Percentiles rank a stretch among this genome's conserved stretches.
Conservation (phyloP, 2,888 invertebrate genomes). For the Cosmorhoe ocellata region DNA sequence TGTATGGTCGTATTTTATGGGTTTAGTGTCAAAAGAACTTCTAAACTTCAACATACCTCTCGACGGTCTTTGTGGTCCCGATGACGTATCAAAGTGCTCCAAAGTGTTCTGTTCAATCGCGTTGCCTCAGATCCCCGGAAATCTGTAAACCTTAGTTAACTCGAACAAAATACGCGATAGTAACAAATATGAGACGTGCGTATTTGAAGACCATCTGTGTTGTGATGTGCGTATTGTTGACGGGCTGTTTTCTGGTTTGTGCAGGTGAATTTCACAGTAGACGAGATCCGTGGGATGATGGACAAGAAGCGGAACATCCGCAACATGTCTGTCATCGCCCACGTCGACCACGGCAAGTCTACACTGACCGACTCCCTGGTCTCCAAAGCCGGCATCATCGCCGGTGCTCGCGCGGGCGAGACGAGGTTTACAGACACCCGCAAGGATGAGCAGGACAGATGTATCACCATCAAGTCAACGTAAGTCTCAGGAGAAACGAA, state of each 20-base stretch:
- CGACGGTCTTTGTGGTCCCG: slow-evolving; percentile 67
- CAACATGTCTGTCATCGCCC: slow-evolving; percentile 99
- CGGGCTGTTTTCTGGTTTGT: slow-evolving; percentile 61
- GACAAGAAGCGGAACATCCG: slow-evolving; percentile 99
- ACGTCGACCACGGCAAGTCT: slow-evolving; percentile 99
- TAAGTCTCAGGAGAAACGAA: slow-evolving; percentile 81
- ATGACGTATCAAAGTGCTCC: slow-evolving; percentile 71
- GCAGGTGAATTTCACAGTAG: slow-evolving; percentile 99
- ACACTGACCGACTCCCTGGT: slow-evolving; percentile 99
- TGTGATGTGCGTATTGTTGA: slow-evolving; percentile 59
- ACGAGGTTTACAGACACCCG: slow-evolving; percentile 99
- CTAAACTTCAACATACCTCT: slow-evolving; percentile 46
- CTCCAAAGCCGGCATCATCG: slow-evolving; percentile 99
- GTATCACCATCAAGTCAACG: slow-evolving; percentile 99
- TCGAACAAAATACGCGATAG: slow-evolving; percentile 3
- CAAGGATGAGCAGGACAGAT: slow-evolving; percentile 99
- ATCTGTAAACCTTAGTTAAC: neutral
- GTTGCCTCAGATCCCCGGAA: slow-evolving; percentile 40
- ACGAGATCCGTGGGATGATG: slow-evolving; percentile 99
- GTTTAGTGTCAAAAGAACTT: slow-evolving; percentile 41
- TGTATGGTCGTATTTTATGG: slow-evolving; percentile 59
- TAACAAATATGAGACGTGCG: slow-evolving; percentile 60
- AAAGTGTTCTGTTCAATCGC: slow-evolving; percentile 44
- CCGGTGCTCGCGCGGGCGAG: slow-evolving; percentile 99
- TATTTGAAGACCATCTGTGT: slow-evolving; percentile 61